Conservation (phyloP, 1,140 invertebrate genomes). For the Drosophila setifemur region DNA sequence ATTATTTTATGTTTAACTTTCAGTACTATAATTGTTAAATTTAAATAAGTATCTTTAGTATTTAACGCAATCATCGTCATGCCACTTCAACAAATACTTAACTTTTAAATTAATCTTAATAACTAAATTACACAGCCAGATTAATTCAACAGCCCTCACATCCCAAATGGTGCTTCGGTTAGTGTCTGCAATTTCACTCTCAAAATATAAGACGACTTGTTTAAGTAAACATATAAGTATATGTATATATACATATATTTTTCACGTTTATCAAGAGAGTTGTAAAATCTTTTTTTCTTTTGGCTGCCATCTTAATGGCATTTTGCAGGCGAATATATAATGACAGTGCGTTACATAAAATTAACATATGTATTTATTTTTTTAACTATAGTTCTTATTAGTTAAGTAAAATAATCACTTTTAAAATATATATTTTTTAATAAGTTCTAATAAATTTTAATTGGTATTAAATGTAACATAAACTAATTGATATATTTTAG, state of each 20-base stretch:
- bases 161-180: neutral
- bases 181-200: conserved; percentile 12
- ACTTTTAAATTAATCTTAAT: conserved; percentile 17
- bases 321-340: neutral
- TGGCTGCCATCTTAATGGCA: conserved; percentile 18
- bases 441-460: neutral
- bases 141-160: neutral
- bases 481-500: neutral
- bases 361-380: neutral
- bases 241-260: neutral
- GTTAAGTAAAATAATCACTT: no score
- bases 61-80: conserved; percentile 7
- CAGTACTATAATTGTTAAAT: neutral
- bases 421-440: no score
- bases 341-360: conserved; percentile 1
- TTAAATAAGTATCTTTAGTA: neutral
- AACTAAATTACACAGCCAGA: neutral
- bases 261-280: neutral
- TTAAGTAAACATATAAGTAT: neutral
- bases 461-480: neutral
- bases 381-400: neutral
- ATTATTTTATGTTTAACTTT: neutral
- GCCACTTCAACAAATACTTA: neutral
- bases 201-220: neutral
- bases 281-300: conserved; percentile 23